Evolutionary conservation across 2,113 vertebrate genomes (phyloP).

Genomic region (Myrmophylax atrothorax): DNA sequence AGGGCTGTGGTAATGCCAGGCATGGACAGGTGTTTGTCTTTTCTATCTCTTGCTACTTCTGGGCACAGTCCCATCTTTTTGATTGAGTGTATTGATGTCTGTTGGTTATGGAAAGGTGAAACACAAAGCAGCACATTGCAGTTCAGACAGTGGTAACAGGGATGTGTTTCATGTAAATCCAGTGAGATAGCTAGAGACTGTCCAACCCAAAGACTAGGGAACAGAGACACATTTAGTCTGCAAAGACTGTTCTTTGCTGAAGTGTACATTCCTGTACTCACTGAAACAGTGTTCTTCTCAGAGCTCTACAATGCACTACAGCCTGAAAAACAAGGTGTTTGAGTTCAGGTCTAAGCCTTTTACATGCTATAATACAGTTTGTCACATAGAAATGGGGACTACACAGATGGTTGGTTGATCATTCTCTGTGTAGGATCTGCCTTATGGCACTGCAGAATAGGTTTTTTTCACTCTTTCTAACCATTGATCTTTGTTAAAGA

Average conservation of each 20-base stretch:
- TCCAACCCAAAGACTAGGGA: not conserved
- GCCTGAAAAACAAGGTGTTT: not conserved
- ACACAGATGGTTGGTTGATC: not conserved
- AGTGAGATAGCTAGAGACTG: not conserved
- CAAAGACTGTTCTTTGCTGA: not conserved
- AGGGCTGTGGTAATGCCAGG: not conserved
- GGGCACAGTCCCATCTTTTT: not conserved
- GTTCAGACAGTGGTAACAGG: not conserved
- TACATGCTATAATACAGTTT: not conserved
- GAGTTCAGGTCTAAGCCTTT: not conserved
- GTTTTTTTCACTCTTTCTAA: not conserved
- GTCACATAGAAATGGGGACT: not conserved
- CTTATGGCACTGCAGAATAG: not conserved
- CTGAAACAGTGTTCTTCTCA: not conserved
- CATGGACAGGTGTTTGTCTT: not conserved
- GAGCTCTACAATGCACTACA: not conserved
- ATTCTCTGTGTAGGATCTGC: not conserved
- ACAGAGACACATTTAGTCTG: not conserved
- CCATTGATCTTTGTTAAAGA: constrained; percentile 27
- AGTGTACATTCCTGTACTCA: not conserved
- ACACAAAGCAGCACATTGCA: not conserved
- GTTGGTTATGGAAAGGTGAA: not conserved
- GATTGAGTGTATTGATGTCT: not conserved
- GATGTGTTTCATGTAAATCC: not conserved
- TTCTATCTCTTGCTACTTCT: not conserved